Evolutionary conservation across 2,113 vertebrate species (phyloP), one percentile per base, ranked within the genome.

Genomic region (Triplophysa dalaica): DNA sequence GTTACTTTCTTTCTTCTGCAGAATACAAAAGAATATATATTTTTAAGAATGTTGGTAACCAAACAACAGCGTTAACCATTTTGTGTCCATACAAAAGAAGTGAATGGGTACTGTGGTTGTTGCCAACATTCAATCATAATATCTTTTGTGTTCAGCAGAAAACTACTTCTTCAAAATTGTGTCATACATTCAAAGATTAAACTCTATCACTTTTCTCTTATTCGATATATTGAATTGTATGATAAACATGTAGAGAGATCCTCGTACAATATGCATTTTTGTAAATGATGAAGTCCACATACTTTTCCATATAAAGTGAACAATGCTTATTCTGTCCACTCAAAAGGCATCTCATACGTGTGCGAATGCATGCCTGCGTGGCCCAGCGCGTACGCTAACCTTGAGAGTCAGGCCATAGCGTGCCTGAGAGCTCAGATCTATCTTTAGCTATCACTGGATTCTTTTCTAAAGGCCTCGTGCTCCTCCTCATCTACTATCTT

Each of bases 391-490:
- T 76, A 24, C 48, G 8, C 38, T 90, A 92, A 90, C 90, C 89
- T 91, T 91, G 90, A 89, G 86, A 86, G 87, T 75, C 83, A 83
- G 81, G 90, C 88, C 85, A 84, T 84, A 70, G 75, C n/a, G 84
- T 90, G 91, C 87, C 92, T 89, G 82, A 67, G 3, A 92, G 91
- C 88, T 17, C 82, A 81, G 86, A 56, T 84, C 91, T 93, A 93
- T 92, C 91, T 93, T 94, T 93, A 93, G 91, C 90, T 85, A 80
- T 77, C 85, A 21, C 84, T 87, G 85, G 87, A 86, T 84, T 89
- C 88, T 87, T 88, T 88, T 88, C 86, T 83, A 88, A 70, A 85
- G 87, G 87, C 82, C 82, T 89, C 81, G 86, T 86, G 86, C 77
- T 70, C 67, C 84, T 78, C 77, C 83, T 85, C 86, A 82, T 82